Conservation (phyloP, 2,113 vertebrate species). For the Cariama cristata region DNA sequence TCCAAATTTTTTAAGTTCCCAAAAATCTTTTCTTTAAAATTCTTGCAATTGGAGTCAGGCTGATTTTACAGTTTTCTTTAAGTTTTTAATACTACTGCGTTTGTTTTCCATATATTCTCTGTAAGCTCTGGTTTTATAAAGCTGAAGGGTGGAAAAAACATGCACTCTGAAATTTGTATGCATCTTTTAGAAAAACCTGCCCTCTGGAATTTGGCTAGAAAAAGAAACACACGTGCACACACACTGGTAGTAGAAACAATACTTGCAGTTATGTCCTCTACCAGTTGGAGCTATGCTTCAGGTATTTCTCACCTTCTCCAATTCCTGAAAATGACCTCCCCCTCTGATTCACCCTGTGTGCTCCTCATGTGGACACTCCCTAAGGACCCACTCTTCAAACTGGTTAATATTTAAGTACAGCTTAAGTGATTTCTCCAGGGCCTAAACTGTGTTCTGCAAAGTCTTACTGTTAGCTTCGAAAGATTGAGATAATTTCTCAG, state of each 20-base stretch:
- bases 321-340: neutral
- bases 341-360: neutral
- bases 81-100: neutral
- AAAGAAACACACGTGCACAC: neutral
- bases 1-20: neutral
- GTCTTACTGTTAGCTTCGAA: neutral
- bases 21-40: neutral
- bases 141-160: accelerated
- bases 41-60: neutral
- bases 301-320: neutral
- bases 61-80: neutral
- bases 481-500: neutral
- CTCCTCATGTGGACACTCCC: neutral
- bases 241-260: neutral
- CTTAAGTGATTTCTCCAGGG: neutral
- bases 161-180: accelerated
- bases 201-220: neutral
- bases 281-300: neutral
- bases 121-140: neutral
- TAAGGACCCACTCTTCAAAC: neutral
- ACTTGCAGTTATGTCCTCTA: neutral
- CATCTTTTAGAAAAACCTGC: neutral
- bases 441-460: neutral
- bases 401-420: neutral
- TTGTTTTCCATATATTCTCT: neutral